Conservation (phyloP, 2,797 vertebrate genomes). For the Myotis daubentonii region DNA sequence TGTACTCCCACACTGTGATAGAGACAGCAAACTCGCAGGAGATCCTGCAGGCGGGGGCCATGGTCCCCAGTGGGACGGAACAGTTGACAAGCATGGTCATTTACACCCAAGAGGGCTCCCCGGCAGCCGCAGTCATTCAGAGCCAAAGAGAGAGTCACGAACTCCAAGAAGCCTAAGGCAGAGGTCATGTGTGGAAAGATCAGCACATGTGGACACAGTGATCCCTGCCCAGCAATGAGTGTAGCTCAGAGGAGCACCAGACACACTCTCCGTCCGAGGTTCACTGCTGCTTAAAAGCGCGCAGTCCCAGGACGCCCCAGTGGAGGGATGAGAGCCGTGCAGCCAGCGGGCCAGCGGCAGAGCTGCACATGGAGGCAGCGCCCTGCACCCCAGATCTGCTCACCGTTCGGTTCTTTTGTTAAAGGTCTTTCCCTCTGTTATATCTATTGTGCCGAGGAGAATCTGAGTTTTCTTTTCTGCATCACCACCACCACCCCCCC, state of each 20-base stretch:
- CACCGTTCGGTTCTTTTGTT: rapidly evolving
- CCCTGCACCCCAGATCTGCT: not conserved
- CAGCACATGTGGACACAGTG: not conserved
- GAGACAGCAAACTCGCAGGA: constrained; percentile 80
- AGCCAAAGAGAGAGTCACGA: constrained; percentile 82
- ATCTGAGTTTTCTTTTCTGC: constrained; percentile 39
- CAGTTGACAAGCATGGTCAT: constrained; percentile 91
- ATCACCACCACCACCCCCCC: not conserved
- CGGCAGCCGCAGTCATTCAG: constrained; percentile 86
- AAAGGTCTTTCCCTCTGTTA: too few species aligned
- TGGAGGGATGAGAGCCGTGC: too few species aligned
- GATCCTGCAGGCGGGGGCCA: constrained; percentile 80
- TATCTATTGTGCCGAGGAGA: not conserved
- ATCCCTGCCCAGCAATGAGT: not conserved
- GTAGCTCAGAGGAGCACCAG: not conserved
- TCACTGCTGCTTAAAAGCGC: not conserved
- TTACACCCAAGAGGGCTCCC: constrained; percentile 89
- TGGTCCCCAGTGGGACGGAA: constrained; percentile 75
- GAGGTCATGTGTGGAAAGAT: constrained; percentile 4
- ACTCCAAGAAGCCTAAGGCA: constrained; percentile 75
- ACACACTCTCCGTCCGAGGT: not conserved
- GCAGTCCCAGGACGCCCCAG: not conserved
- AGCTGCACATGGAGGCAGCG: not conserved
- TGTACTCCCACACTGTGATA: constrained; percentile 88
- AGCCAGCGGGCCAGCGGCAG: rapidly evolving